These are phyloP conservation scores for Latrodectus geometricus DNA, from an alignment of 1,140 invertebrate species.

Conservation along the genomic window DNA sequence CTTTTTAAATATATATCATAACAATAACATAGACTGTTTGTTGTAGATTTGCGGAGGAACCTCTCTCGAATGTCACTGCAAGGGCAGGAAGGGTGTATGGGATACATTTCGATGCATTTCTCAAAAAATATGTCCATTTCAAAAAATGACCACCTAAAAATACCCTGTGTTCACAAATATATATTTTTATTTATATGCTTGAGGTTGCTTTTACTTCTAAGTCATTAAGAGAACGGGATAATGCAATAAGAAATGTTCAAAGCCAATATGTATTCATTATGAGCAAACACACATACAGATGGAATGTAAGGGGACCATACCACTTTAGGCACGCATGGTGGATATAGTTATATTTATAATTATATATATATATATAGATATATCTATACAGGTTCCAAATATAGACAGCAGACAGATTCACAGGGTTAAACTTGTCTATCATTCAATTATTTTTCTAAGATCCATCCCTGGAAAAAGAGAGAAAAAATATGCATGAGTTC, in stretches of 20 bases:
- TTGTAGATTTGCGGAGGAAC: not conserved
- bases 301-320: constrained; percentile 60
- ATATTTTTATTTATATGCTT: constrained; percentile 1
- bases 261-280: constrained; percentile 16
- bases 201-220: too few relatives aligned
- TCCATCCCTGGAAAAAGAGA: constrained; percentile 42
- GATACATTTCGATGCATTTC: constrained; percentile 13
- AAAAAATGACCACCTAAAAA: constrained; percentile 52
- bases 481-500: not conserved
- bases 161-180: constrained; percentile 49
- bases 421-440: constrained; percentile 19
- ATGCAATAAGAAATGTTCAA: not conserved
- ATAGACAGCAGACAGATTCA: constrained; percentile 52
- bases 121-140: constrained; percentile 7
- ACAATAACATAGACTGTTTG: constrained; percentile 48
- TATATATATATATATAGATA: constrained; percentile 49
- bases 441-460: constrained; percentile 26
- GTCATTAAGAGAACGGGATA: not conserved
- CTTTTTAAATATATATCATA: not conserved
- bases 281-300: constrained; percentile 41
- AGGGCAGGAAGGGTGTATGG: constrained; percentile 7
- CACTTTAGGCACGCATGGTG: constrained; percentile 57
- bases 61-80: not conserved
- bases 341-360: constrained; percentile 48
- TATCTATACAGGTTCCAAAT: constrained; percentile 51